phyloP scores from a whole-genome alignment of 2,888 invertebrate genomes.

The Mechanitis mazaeus region DNA sequence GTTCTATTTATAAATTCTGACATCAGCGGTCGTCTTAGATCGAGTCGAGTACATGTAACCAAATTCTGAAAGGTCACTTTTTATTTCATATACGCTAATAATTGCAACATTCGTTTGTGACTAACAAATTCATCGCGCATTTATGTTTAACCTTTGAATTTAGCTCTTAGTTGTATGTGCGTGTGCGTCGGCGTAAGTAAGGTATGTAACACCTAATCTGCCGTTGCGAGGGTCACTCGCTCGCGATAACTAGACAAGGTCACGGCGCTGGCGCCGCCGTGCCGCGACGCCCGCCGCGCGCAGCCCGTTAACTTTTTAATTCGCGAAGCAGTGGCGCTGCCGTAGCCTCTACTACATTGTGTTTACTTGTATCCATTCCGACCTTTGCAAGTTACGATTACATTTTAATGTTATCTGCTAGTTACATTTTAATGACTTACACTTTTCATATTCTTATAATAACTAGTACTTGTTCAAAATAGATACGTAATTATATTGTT shows the following conservation, averaged over 20 bases:
- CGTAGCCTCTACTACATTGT: conserved; percentile 49
- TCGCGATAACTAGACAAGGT: conserved; percentile 73
- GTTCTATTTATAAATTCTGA: conserved; percentile 62
- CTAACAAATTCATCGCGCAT: neutral
- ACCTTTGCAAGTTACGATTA: too few relatives aligned
- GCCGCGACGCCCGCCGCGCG: conserved; percentile 45
- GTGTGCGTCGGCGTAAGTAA: conserved; percentile 24
- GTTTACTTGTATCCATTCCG: too few relatives aligned
- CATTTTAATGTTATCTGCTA: neutral
- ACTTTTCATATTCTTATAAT: neutral
- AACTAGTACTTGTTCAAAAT: neutral
- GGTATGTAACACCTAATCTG: conserved; percentile 52
- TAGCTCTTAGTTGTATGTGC: too few relatives aligned
- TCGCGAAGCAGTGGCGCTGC: conserved; percentile 60
- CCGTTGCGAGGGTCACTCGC: conserved; percentile 63
- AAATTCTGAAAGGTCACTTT: conserved; percentile 41
- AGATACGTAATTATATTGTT: neutral
- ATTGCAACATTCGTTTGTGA: neutral
- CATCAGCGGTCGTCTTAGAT: conserved; percentile 55
- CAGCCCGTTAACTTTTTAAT: conserved; percentile 72
- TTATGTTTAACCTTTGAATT: conserved; percentile 13
- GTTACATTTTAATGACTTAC: neutral
- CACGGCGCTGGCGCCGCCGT: conserved; percentile 70
- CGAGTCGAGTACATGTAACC: conserved; percentile 45
- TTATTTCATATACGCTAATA: conserved; percentile 6